phyloP scores from a whole-genome alignment of 2,797 vertebrate genomes.

The Macrochelys suwanniensis region DNA sequence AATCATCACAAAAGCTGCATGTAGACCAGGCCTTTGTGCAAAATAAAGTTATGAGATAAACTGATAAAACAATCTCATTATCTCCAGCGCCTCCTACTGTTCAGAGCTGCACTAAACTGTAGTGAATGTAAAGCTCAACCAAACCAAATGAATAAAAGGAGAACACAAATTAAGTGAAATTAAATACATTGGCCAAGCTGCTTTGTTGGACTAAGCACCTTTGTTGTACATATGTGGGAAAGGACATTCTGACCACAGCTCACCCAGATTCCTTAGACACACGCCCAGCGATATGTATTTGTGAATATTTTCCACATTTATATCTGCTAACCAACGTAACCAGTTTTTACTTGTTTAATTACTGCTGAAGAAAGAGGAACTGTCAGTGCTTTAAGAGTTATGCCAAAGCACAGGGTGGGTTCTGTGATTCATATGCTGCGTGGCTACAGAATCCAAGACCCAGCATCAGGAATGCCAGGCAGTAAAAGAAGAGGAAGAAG shows the following conservation, averaged over 20 bases:
- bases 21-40: background rate
- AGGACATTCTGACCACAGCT: slow-evolving; percentile 69
- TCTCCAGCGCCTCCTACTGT: slow-evolving; percentile 39
- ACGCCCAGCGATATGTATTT: slow-evolving; percentile 61
- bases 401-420: slow-evolving; percentile 72
- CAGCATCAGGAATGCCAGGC: slow-evolving; percentile 75
- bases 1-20: background rate
- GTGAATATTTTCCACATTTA: slow-evolving; percentile 69
- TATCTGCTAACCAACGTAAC: slow-evolving; percentile 71
- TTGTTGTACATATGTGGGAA: slow-evolving; percentile 76
- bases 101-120: background rate
- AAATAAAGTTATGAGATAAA: background rate
- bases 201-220: slow-evolving; percentile 72
- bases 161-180: slow-evolving; percentile 59
- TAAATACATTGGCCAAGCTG: slow-evolving; percentile 61
- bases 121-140: slow-evolving; percentile 37
- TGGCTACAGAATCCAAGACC: slow-evolving; percentile 76
- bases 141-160: slow-evolving; percentile 1
- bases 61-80: background rate
- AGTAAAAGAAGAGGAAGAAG: slow-evolving; percentile 45
- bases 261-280: slow-evolving; percentile 75
- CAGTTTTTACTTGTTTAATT: slow-evolving; percentile 77
- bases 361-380: slow-evolving; percentile 66
- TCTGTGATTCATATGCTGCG: slow-evolving; percentile 76
- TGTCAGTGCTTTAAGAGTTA: slow-evolving; percentile 63